Conservation (phyloP, 2,888 invertebrate genomes). For the Thymelicus lineola region DNA sequence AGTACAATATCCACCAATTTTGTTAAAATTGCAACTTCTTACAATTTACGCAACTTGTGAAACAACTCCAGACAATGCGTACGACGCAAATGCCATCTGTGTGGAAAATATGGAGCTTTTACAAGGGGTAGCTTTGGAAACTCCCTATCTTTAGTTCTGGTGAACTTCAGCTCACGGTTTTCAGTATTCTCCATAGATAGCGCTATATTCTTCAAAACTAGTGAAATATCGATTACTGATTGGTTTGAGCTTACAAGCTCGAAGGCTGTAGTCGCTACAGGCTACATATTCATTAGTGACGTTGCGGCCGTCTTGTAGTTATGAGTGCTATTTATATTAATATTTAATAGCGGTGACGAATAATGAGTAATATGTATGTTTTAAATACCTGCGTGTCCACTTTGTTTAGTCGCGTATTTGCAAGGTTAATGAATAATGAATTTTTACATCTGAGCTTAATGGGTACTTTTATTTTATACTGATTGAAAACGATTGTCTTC, state of each 20-base stretch:
- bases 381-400: conserved; percentile 30
- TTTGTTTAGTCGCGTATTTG: conserved; percentile 35
- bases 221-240: conserved; percentile 6
- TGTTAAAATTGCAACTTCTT: too few species aligned
- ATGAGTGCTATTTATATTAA: conserved; percentile 17
- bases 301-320: conserved; percentile 4
- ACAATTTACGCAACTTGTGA: too few species aligned
- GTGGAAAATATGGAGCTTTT: not conserved
- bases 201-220: not conserved
- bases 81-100: conserved; percentile 7
- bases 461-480: conserved; percentile 11
- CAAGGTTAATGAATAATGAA: conserved; percentile 38
- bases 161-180: not conserved
- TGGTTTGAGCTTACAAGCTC: not conserved
- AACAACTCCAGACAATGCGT: too few species aligned
- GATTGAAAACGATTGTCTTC: not conserved
- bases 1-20: too few species aligned
- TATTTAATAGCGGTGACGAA: conserved; percentile 29
- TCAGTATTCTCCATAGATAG: conserved; percentile 7
- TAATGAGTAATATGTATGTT: conserved; percentile 24
- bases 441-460: conserved; percentile 27
- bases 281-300: conserved; percentile 9
- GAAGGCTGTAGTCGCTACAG: not conserved
- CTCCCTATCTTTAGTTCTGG: not conserved
- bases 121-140: not conserved